A percentile compares a stretch with the other conserved stretches of the same genome.
Conservation (phyloP, 1,140 invertebrate genomes). For the Halotydeus destructor region DNA sequence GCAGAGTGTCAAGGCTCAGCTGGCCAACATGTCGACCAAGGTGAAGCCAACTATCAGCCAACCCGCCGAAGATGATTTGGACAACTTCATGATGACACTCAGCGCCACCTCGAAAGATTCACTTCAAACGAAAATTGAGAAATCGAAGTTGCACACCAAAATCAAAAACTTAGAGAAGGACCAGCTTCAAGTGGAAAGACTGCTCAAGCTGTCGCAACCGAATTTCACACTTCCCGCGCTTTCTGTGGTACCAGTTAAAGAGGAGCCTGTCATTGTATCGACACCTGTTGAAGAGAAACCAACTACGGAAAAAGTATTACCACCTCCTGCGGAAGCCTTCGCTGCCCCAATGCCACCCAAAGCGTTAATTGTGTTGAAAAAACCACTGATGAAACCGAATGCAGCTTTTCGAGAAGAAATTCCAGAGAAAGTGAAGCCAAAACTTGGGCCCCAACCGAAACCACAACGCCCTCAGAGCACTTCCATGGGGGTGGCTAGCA, state of each 20-base stretch:
- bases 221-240: not conserved
- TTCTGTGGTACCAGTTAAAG: not conserved
- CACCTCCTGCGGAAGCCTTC: not conserved
- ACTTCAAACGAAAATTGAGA: conserved; percentile 13
- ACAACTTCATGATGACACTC: conserved; percentile 8
- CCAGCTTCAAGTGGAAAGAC: conserved; percentile 9
- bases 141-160: conserved; percentile 10
- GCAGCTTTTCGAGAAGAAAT: not conserved
- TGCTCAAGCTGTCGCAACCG: conserved; percentile 13
- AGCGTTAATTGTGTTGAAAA: not conserved
- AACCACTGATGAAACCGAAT: not conserved
- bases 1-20: conserved; percentile 3
- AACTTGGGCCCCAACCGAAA: not conserved
- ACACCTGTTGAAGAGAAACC: not conserved
- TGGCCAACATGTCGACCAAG: conserved; percentile 2
- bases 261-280: not conserved
- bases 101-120: not conserved
- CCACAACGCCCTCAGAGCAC: too few relatives aligned
- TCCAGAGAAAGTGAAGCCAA: not conserved
- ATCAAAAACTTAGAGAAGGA: conserved; percentile 9
- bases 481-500: too few relatives aligned
- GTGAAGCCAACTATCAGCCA: conserved; percentile 1
- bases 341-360: not conserved
- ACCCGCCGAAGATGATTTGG: conserved; percentile 5
- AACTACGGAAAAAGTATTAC: not conserved